phyloP scores from a whole-genome alignment of 2,113 vertebrate species.

The Calidris pygmaea region DNA sequence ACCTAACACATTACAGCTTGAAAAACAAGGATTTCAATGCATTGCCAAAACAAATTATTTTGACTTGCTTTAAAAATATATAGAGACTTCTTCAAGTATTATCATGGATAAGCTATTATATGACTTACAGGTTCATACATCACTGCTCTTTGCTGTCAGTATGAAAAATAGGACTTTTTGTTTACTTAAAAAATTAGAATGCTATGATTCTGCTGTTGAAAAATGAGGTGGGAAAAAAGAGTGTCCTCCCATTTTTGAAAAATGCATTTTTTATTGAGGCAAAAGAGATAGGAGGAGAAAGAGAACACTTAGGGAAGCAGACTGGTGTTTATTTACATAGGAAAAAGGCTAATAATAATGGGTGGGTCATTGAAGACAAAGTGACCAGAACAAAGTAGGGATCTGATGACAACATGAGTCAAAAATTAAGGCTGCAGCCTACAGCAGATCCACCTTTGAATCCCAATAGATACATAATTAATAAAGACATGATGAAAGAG shows the following conservation, averaged over 20 bases:
- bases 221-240: constrained; percentile 67
- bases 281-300: constrained; percentile 33
- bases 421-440: neutral
- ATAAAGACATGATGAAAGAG: constrained; percentile 48
- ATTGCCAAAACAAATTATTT: constrained; percentile 61
- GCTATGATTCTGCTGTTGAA: constrained; percentile 68
- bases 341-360: constrained; percentile 34
- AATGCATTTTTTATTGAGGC: constrained; percentile 63
- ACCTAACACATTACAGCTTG: neutral
- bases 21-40: neutral
- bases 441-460: neutral
- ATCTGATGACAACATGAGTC: constrained; percentile 23
- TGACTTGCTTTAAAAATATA: constrained; percentile 51
- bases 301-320: neutral
- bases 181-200: constrained; percentile 78
- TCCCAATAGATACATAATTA: constrained; percentile 22
- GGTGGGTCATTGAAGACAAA: neutral
- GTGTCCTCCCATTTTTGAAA: constrained; percentile 57
- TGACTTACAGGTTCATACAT: constrained; percentile 65
- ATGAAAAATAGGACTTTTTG: constrained; percentile 76
- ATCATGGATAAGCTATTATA: constrained; percentile 66
- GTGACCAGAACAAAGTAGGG: neutral
- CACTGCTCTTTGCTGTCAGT: constrained; percentile 64
- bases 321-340: neutral
- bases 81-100: constrained; percentile 55